These are phyloP conservation scores for Balaenoptera acutorostrata DNA, from an alignment of 2,113 vertebrate species.

Conservation along the genomic window DNA sequence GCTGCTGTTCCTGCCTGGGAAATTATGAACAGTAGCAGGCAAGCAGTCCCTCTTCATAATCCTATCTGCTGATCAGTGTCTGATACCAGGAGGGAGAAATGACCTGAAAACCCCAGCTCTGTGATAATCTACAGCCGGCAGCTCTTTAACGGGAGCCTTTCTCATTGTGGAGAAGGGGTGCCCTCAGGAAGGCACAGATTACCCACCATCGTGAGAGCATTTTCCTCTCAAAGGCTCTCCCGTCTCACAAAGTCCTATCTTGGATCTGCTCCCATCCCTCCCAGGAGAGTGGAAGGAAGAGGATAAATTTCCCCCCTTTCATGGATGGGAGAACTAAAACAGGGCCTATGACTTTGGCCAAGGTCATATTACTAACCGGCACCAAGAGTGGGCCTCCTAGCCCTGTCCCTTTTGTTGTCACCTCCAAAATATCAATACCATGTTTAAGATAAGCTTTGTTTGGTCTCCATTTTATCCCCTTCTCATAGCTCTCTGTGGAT, in stretches of 20 bases:
- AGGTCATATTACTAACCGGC: not conserved
- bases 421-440: not conserved
- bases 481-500: not conserved
- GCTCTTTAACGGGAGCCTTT: not conserved
- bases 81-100: conserved; percentile 34
- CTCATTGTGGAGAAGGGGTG: not conserved
- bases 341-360: not conserved
- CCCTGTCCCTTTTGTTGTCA: not conserved
- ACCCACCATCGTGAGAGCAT: not conserved
- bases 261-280: not conserved
- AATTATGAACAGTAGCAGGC: conserved; percentile 41
- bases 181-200: not conserved
- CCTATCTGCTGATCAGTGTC: conserved; percentile 44
- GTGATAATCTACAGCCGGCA: not conserved
- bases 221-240: not conserved
- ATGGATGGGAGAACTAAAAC: not conserved
- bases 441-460: not conserved
- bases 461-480: not conserved
- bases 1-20: conserved; percentile 17
- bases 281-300: not conserved
- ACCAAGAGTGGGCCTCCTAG: not conserved
- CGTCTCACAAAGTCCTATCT: not conserved
- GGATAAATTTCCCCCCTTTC: not conserved
- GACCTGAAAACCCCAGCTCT: not conserved
- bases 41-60: conserved; percentile 39